Evolutionary conservation across 1,140 invertebrate species (phyloP), one percentile per base, ranked within the genome.

Genomic region (Habropoda laboriosa): DNA sequence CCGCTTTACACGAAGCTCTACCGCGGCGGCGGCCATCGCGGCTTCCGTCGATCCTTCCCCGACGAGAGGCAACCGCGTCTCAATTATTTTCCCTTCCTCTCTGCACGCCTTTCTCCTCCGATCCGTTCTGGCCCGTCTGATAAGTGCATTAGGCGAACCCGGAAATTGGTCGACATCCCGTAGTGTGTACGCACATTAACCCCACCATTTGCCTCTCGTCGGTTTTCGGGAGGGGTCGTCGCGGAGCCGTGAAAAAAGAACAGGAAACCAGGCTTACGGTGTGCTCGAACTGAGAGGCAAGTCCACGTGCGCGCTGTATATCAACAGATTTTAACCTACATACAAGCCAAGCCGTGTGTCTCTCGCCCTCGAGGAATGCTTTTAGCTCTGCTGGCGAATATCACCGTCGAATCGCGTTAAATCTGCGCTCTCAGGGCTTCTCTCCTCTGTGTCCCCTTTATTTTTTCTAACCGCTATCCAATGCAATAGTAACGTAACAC

Each of bases 111-210:
- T 70, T 68, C 53, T 42, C 63, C n/a, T 42, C n/a, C 73, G 49
- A 55, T 82, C 67, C 72, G 80, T 81, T 70, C 66, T 58, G 42
- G 57, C 68, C n/a, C 21, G 80, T 80, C 72, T 77, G 85, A 80
- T 86, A 86, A 86, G 81, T 83, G 83, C 81, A 83, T 86, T 86
- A 82, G 73, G 79, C 42, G 78, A 80, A 86, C 85, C 85, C 81
- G 84, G 84, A 86, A 86, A 86, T 86, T 86, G 85, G 71, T 83
- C 55, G 85, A 78, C 81, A 80, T 86, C 85, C 80, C 80, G 70
- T 75, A 42, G 85, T 80, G 85, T 80, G 83, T 82, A 61, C 71
- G 68, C 76, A 40, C 85, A 86, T 86, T 86, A 86, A 86, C 84
- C 80, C 80, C 72, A 70, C 73, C 72, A 60, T 77, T 76, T 67